phyloP scores from a whole-genome alignment of 2,888 invertebrate genomes.

The Archips crataeganus region DNA sequence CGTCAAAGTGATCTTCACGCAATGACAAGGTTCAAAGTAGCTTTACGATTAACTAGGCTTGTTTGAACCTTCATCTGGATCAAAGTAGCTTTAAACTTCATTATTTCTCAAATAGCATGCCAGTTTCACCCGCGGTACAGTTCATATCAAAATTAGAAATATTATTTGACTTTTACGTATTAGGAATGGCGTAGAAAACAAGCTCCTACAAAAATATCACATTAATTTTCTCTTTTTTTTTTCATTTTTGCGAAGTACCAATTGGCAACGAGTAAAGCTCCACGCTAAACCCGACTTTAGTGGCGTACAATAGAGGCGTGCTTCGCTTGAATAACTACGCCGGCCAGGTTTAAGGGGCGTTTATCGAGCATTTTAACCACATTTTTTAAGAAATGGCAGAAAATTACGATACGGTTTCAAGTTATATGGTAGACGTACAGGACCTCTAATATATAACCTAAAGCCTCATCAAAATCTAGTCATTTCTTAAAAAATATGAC shows the following conservation, averaged over 20 bases:
- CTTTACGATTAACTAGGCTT: not conserved
- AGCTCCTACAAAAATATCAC: slow-evolving; percentile 23
- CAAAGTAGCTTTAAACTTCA: not conserved
- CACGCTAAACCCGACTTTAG: not conserved
- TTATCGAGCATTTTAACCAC: no score
- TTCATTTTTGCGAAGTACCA: not conserved
- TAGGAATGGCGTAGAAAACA: slow-evolving; percentile 19
- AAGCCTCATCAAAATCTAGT: no score
- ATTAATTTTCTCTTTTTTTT: slow-evolving; percentile 5
- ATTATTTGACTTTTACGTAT: slow-evolving; percentile 15
- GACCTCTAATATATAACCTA: no score
- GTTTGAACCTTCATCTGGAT: not conserved
- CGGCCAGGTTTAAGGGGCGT: not conserved
- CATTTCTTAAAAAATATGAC: no score
- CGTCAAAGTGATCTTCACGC: no score
- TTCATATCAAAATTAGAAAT: slow-evolving; percentile 30
- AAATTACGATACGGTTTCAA: no score
- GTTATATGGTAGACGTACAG: no score
- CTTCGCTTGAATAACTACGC: slow-evolving; percentile 6
- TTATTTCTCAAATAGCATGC: slow-evolving; percentile 4
- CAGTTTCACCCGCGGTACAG: not conserved
- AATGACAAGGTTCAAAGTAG: no score
- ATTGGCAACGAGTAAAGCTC: slow-evolving; percentile 4
- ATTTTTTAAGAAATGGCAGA: no score
- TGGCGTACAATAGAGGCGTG: not conserved